A percentile compares a stretch with the other conserved stretches of the same genome.
These are phyloP conservation scores for Megalurothrips usitatus DNA, from an alignment of 2,888 invertebrate genomes.

Conservation along the genomic window DNA sequence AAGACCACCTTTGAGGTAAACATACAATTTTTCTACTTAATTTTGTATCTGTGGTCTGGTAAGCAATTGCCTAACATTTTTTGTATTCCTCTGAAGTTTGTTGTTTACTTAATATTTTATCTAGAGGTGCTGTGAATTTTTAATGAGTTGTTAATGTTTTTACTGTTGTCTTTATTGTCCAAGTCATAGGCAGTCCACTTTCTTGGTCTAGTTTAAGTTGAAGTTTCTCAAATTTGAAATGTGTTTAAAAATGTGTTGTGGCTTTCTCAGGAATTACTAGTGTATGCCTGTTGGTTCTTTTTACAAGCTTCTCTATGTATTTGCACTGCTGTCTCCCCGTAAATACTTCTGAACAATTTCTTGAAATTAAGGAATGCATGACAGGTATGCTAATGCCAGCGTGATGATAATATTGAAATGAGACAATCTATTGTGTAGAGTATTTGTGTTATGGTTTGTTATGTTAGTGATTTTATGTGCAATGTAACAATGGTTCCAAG, in stretches of 20 bases:
- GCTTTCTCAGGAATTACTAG: neutral
- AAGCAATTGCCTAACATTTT: too few relatives aligned
- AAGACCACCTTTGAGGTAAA: neutral
- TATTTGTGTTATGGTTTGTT: neutral
- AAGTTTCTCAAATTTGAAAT: neutral
- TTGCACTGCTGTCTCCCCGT: neutral
- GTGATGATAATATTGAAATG: neutral
- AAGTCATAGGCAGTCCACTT: too few relatives aligned
- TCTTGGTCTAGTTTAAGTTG: neutral
- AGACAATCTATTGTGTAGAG: neutral
- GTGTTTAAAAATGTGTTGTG: neutral
- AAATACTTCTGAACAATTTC: neutral
- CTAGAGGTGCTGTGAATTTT: neutral
- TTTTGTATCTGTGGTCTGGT: neutral
- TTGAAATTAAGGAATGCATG: neutral
- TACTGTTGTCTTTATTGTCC: too few relatives aligned
- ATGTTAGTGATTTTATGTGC: neutral
- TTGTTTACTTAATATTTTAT: constrained; percentile 6
- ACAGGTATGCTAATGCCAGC: neutral
- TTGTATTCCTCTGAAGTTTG: neutral
- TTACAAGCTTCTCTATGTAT: neutral
- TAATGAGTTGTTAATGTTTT: too few relatives aligned
- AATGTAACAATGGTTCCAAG: neutral
- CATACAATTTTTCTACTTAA: neutral
- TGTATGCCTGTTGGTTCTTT: neutral